Evolutionary conservation across 2,888 invertebrate genomes (phyloP).

Genomic region (Brenthis hecate): DNA sequence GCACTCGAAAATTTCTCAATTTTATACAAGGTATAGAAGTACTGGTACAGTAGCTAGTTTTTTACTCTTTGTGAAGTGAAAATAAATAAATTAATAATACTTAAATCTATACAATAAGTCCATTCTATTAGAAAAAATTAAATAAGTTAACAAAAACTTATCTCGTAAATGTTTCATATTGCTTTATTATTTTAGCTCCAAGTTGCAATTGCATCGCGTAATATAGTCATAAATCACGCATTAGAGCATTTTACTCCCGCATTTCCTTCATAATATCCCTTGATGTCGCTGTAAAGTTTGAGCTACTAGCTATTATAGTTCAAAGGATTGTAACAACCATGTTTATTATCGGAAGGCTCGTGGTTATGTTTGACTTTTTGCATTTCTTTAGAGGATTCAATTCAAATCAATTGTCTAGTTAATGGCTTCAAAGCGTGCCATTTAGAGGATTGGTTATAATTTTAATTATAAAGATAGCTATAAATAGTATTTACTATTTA

Average conservation of each 20-base stretch:
- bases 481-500: too few relatives aligned
- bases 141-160: conserved; percentile 8
- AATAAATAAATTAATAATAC: too few relatives aligned
- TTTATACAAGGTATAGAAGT: too few relatives aligned
- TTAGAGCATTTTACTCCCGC: conserved; percentile 54
- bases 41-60: too few relatives aligned
- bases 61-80: too few relatives aligned
- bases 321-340: conserved; percentile 38
- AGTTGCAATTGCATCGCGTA: conserved; percentile 34
- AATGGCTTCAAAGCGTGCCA: too few relatives aligned
- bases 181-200: conserved; percentile 18
- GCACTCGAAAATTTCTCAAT: too few relatives aligned
- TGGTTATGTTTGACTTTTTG: background rate
- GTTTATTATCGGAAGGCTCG: conserved; percentile 17
- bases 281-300: conserved; percentile 56
- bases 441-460: background rate
- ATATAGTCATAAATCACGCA: conserved; percentile 51
- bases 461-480: background rate
- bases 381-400: background rate
- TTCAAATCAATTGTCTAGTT: too few relatives aligned
- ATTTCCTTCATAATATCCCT: conserved; percentile 59
- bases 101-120: too few relatives aligned
- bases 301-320: conserved; percentile 53
- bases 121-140: background rate
- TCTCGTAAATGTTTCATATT: background rate